Conservation (phyloP, 2,113 vertebrate species). For the Poeciliopsis prolifica region DNA sequence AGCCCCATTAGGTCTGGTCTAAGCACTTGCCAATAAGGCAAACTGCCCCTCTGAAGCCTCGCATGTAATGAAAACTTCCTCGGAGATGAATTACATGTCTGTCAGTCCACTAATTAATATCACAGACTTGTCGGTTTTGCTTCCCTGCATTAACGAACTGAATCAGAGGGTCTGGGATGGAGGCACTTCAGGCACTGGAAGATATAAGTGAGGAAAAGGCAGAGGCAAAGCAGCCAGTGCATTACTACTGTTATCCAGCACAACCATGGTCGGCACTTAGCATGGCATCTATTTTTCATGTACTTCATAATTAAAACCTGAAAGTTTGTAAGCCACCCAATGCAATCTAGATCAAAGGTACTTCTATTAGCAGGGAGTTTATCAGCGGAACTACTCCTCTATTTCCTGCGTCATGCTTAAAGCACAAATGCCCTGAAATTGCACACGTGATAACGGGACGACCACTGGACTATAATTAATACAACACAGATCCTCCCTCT, state of each 20-base stretch:
- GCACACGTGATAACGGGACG: slow-evolving; percentile 64
- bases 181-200: slow-evolving; percentile 52
- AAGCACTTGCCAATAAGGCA: slow-evolving; percentile 81
- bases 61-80: slow-evolving; percentile 81
- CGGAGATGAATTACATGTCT: slow-evolving; percentile 80
- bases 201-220: slow-evolving; percentile 60
- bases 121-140: slow-evolving; percentile 66
- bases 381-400: slow-evolving; percentile 69
- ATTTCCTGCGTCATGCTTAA: slow-evolving; percentile 63
- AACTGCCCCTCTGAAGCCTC: slow-evolving; percentile 80
- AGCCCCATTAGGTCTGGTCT: slow-evolving; percentile 76
- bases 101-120: slow-evolving; percentile 82
- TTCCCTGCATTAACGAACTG: slow-evolving; percentile 57
- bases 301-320: slow-evolving; percentile 82
- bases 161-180: slow-evolving; percentile 37
- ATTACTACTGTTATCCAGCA: slow-evolving; percentile 55
- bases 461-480: slow-evolving; percentile 72
- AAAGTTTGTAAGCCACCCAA: slow-evolving; percentile 64
- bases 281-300: slow-evolving; percentile 81
- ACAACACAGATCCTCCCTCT: slow-evolving; percentile 67
- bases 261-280: slow-evolving; percentile 76
- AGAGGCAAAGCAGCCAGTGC: slow-evolving; percentile 48
- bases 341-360: slow-evolving; percentile 78
- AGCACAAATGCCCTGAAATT: slow-evolving; percentile 69
- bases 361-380: slow-evolving; percentile 74